These are phyloP conservation scores for Penaeus indicus DNA, from an alignment of 1,140 invertebrate species.

Conservation along the genomic window DNA sequence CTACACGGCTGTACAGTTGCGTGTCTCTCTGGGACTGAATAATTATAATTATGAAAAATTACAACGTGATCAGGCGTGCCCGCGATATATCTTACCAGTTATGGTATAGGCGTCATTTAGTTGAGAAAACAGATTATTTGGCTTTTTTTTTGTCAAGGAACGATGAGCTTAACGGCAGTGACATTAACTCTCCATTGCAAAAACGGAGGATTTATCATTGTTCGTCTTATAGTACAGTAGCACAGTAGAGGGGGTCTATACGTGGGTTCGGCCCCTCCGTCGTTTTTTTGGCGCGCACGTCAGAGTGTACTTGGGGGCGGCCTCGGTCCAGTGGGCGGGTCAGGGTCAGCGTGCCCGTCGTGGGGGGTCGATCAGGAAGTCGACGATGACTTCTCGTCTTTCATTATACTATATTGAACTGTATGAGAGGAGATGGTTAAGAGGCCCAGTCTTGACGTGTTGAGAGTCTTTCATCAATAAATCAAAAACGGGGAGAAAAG, in stretches of 20 bases:
- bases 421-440: background rate
- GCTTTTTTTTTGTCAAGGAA: too few relatives aligned
- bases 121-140: too few relatives aligned
- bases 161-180: too few relatives aligned
- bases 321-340: constrained; percentile 60
- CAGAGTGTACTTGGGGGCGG: constrained; percentile 78
- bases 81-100: too few relatives aligned
- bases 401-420: constrained; percentile 57
- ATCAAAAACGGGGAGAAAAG: background rate
- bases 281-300: constrained; percentile 84
- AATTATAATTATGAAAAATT: too few relatives aligned
- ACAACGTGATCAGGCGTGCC: too few relatives aligned
- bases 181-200: too few relatives aligned
- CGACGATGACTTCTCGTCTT: constrained; percentile 56
- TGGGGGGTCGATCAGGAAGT: constrained; percentile 88
- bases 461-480: background rate
- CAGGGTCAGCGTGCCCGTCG: constrained; percentile 84
- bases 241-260: constrained; percentile 79
- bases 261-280: constrained; percentile 82
- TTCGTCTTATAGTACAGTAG: constrained; percentile 85
- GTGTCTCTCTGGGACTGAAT: too few relatives aligned
- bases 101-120: too few relatives aligned
- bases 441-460: too few relatives aligned
- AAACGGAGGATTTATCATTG: constrained; percentile 89
- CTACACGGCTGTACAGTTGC: too few relatives aligned